Evolutionary conservation across 2,797 vertebrate species (phyloP).

Genomic region (Syngnathus acus): DNA sequence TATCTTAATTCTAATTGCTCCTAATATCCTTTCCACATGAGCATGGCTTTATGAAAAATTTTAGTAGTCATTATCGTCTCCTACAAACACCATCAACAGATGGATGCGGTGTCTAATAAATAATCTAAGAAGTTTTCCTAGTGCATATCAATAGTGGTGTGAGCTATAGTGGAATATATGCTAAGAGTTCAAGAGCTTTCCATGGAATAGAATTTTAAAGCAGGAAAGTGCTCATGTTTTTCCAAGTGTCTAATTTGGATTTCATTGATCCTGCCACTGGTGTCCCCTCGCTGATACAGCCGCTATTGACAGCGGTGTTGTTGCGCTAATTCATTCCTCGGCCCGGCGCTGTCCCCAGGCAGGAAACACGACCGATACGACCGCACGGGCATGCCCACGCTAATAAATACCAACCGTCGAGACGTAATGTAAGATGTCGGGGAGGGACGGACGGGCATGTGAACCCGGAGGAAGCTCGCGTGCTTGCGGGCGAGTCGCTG

Average conservation of each 20-base stretch:
- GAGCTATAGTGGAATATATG: conserved; percentile 24
- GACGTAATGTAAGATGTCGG: conserved; percentile 52
- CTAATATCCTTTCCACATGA: conserved; percentile 4
- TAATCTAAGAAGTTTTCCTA: conserved; percentile 29
- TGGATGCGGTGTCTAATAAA: conserved; percentile 17
- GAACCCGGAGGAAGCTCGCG: conserved; percentile 20
- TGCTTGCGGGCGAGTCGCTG: conserved; percentile 21
- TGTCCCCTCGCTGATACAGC: conserved; percentile 52
- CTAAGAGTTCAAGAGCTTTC: conserved; percentile 45
- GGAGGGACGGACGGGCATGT: conserved; percentile 13
- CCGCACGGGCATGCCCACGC: conserved; percentile 20
- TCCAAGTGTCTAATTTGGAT: conserved; percentile 51
- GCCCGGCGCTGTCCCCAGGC: conserved; percentile 30
- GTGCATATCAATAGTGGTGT: conserved; percentile 37
- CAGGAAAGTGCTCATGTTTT: conserved; percentile 36
- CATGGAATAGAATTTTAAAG: conserved; percentile 52
- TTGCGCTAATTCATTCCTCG: conserved; percentile 66
- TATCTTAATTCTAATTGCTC: conserved; percentile 3
- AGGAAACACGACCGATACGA: conserved; percentile 29
- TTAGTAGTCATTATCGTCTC: conserved; percentile 7
- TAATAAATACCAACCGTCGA: conserved; percentile 44
- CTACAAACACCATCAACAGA: conserved; percentile 13
- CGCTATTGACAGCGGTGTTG: conserved; percentile 66
- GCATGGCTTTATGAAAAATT: background rate
- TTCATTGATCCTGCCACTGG: conserved; percentile 62